Evolutionary conservation across 2,797 vertebrate genomes (phyloP), one percentile per base, ranked within the genome.

Genomic region (Brachyalestes nurse): DNA sequence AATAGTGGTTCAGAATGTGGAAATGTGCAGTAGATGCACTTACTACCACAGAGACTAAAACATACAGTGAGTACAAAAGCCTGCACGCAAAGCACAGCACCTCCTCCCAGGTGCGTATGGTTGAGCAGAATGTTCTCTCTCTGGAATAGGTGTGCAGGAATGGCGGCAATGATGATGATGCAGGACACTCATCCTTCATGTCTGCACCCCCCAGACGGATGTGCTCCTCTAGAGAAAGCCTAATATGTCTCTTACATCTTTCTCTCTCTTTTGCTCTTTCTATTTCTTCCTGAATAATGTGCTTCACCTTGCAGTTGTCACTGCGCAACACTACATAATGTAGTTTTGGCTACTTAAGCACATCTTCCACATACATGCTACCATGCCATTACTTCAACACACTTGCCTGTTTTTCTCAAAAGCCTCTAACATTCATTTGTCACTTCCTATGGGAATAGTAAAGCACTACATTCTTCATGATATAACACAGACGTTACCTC

Each of bases 151-250:
- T 23, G 58, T 55, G 66, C 34, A 42, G 57, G 51, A 58, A 65
- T 53, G 58, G 21, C 25, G 34, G 45, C 40, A 23, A 21, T 84
- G 49, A 72, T 69, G 55, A 74, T 72, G 49, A 72, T 77, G 78
- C 61, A 76, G 73, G 72, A 82, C 61, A 72, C 42, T 72, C 70
- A 82, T 87, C 61, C 64, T 65, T 87, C 74, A 82, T 86, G 81
- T 79, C 69, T 55, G 61, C 75, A 58, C 28, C 75, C 55, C 72
- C 66, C 67, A 79, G 49, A 84, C 72, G 79, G 81, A 83, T 83
- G 72, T 65, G 49, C 74, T 81, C 76, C 58, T 85, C 60, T 65
- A 82, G 38, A 84, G 73, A 51, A 65, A 75, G 64, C 71, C 71
- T 83, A 79, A 79, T 82, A 73, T 70, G 38, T 53, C 61, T 49